A percentile compares a stretch with the other conserved stretches of the same genome.
Evolutionary conservation across 1,140 invertebrate species (phyloP).

Genomic region (Rhagoletis pomonella): DNA sequence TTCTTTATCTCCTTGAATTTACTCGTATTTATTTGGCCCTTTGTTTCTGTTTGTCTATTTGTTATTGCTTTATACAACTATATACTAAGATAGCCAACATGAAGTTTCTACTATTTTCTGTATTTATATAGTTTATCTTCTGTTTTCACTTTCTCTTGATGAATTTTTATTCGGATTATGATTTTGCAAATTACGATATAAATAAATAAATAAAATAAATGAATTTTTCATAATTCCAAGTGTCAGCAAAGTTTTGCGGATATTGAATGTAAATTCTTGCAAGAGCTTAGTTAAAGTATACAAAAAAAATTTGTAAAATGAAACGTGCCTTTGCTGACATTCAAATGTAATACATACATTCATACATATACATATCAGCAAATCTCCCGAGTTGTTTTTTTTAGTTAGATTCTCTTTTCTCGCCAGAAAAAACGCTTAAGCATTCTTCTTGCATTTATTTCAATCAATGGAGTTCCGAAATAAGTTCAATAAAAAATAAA

Average conservation of each 20-base stretch:
- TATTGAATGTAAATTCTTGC: neutral
- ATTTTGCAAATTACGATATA: neutral
- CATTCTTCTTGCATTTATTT: too few species aligned
- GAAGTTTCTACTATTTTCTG: neutral
- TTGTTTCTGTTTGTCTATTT: neutral
- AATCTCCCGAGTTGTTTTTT: too few species aligned
- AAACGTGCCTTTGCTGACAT: neutral
- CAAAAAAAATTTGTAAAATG: neutral
- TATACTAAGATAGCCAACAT: neutral
- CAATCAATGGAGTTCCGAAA: too few species aligned
- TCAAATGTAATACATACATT: too few species aligned
- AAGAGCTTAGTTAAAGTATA: neutral
- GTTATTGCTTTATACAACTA: neutral
- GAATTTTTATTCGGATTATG: conserved; percentile 4
- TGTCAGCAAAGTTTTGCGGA: conserved; percentile 12
- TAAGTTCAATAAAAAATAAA: too few species aligned
- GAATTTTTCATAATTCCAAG: neutral
- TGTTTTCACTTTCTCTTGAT: neutral
- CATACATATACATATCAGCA: too few species aligned
- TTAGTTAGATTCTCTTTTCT: too few species aligned
- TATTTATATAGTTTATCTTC: neutral
- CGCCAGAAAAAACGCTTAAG: too few species aligned
- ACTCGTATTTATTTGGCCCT: neutral
- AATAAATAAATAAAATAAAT: neutral
- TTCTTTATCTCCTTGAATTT: conserved; percentile 46